Base-by-base conservation (phyloP, 2,113 vertebrate genomes). In the Motacilla tschutschensis region DNA sequence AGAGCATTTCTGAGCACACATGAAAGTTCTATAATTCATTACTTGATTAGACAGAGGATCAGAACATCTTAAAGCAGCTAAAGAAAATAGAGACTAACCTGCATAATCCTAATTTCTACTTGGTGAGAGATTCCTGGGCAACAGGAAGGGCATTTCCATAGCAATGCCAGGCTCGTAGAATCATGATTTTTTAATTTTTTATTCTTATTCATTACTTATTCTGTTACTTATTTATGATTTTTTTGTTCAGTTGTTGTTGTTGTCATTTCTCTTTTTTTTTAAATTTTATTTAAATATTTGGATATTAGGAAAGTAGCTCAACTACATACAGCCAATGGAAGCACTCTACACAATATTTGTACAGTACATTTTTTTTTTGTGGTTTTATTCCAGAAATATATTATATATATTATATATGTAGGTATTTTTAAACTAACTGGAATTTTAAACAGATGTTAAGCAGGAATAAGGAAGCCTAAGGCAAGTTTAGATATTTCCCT, bases 1-100 rank as follows among this genome's bases (percentile, higher is more conserved):
- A 81, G 5, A 82, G 80, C 88, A 71, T 97, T 95, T 97, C 94
- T 96, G 97, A 97, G 92, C 92, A 86, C 92, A 87, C 89, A 60
- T 20, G 73, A 67, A 73, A 86, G 62, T 71, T 47, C 88, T 90
- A 66, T 73, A 74, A 48, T 70, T 86, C 90, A 40, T 88, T 69
- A 75, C 86, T 55, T 76, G 76, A 88, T 87, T 47, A 90, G 84
- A 40, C 19, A 41, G 70, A 82, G 88, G 57, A 86, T 77, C 74
- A 10, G 90, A 88, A 73, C 85, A 22, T 82, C 87, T 63, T 26
- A 35, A 71, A 89, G 88, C 94, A 79, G 92, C 91, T 89, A 62
- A 31, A 62, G 31, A 36, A 22, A 59, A 25, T 26, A 59, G 88
- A 88, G 66, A 69, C 79, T 62, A 63, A 78, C 64, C 50, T 33